Evolutionary conservation across 2,113 vertebrate genomes (phyloP), one percentile per base, ranked within the genome.

Genomic region (Petroica traversi): DNA sequence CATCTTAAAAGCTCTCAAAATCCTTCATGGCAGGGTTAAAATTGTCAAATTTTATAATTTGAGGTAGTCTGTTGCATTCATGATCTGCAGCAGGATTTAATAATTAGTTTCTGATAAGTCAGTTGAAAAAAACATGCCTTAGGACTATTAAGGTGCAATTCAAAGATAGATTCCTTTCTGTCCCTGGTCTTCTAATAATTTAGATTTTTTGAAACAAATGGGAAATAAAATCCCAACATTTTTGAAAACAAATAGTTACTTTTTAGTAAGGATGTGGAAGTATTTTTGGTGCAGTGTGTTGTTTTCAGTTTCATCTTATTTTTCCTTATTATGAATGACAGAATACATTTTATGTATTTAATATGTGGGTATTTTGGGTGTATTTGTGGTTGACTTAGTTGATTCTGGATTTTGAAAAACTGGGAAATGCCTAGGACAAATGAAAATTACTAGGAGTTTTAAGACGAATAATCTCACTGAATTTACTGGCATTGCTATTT

Each of bases 141-240:
- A 48, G 26, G 9, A 91, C 11, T 34, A 1, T 9, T 51, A 63
- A 19, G 14, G 3, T 71, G 4, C 14, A 31, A 9, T 46, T 41
- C 58, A 72, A 87, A 62, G 46, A 28, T 6, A 36, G 7, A 34
- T 41, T 68, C 9, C 2, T 75, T 10, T 62, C 36, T 4, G 5
- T 10, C 9, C 12, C 19, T 0, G 0, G 19, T 24, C 4, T 78
- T 87, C 31, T 62, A 12, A 8, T 67, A 71, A 41, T 1, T 7
- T 19, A 4, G 11, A 12, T 36, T 36, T 76, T 85, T 71, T 79
- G 2, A 67, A 81, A 41, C 16, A 81, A 54, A 17, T 43, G 3
- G 15, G 20, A 9, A 86, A 86, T 63, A 59, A 85, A 36, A 24
- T 83, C 11, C 22, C 6, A 51, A 0, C 51, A 38, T 59, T 81